Evolutionary conservation across 2,888 invertebrate genomes (phyloP).

Genomic region (Leucozona laternaria): DNA sequence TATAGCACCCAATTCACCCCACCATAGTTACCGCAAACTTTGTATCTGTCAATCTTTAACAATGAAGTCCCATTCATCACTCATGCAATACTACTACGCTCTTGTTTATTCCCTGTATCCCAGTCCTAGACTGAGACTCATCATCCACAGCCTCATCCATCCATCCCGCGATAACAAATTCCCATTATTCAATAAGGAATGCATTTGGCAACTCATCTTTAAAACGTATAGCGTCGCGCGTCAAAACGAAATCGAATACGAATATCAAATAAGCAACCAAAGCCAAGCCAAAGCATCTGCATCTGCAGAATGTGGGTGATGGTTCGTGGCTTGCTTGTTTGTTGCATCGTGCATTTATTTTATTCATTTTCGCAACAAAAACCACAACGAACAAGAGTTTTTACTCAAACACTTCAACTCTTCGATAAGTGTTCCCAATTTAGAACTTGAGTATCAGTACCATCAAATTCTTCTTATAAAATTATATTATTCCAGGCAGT

Average conservation of each 20-base stretch:
- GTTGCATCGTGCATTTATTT: constrained; percentile 16
- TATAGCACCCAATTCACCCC: not conserved
- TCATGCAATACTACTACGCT: not conserved
- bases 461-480: no score
- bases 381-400: constrained; percentile 10
- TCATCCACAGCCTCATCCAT: not conserved
- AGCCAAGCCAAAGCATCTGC: not conserved
- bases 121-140: constrained; percentile 2
- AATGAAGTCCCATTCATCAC: constrained; percentile 63
- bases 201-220: constrained; percentile 59
- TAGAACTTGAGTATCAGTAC: not conserved
- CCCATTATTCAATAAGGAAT: constrained; percentile 56
- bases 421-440: not conserved
- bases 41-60: constrained; percentile 68
- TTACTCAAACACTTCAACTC: constrained; percentile 10
- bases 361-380: constrained; percentile 21
- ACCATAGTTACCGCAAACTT: constrained; percentile 36
- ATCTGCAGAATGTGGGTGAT: constrained; percentile 35
- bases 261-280: not conserved
- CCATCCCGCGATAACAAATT: constrained; percentile 49
- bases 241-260: constrained; percentile 1
- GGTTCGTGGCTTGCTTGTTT: constrained; percentile 1
- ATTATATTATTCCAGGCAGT: no score
- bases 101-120: constrained; percentile 24
- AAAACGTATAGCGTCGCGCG: constrained; percentile 4